These are phyloP conservation scores for Eurois occulta DNA, from an alignment of 2,888 invertebrate species.

Conservation along the genomic window DNA sequence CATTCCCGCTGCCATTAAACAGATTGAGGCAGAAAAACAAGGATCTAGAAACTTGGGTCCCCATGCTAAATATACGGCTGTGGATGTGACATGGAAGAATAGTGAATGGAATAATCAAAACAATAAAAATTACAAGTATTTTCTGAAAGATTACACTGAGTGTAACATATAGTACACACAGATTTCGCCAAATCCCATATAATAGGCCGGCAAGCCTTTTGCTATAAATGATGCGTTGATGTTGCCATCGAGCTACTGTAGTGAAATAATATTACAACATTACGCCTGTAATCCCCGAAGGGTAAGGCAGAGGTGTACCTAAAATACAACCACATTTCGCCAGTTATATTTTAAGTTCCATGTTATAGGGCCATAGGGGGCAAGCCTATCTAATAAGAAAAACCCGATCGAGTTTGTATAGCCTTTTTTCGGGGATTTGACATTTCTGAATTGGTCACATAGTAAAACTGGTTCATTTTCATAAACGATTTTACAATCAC, in stretches of 20 bases:
- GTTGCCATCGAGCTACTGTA: background rate
- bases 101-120: constrained; percentile 20
- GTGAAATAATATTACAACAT: too few relatives aligned
- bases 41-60: constrained; percentile 77
- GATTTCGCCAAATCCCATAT: background rate
- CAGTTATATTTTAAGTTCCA: too few relatives aligned
- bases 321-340: too few relatives aligned
- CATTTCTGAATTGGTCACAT: background rate
- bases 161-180: background rate
- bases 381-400: too few relatives aligned
- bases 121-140: background rate
- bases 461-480: background rate
- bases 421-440: background rate
- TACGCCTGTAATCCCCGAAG: too few relatives aligned
- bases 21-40: constrained; percentile 85
- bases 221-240: background rate
- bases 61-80: constrained; percentile 57
- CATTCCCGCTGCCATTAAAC: constrained; percentile 84
- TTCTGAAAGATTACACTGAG: background rate
- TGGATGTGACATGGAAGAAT: constrained; percentile 4
- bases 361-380: too few relatives aligned
- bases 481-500: background rate
- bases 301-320: too few relatives aligned
- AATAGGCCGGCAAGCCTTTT: background rate
- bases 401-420: background rate